Percentiles rank a stretch among this genome's conserved stretches.
phyloP scores from a whole-genome alignment of 2,797 vertebrate genomes.

The Siniperca obscura region DNA sequence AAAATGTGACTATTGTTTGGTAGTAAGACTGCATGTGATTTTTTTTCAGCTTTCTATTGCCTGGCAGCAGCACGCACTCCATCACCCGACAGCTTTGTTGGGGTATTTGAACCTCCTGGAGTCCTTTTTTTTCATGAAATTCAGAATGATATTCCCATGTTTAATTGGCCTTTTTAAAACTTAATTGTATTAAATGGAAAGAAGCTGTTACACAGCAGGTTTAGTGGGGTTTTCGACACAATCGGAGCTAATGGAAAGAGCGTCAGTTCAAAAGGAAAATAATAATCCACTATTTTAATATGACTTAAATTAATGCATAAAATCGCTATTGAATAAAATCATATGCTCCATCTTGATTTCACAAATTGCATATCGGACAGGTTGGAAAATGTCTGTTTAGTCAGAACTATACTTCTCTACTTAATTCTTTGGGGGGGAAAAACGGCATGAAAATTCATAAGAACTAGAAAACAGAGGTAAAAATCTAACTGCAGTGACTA shows the following conservation, averaged over 20 bases:
- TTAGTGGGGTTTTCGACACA: background rate
- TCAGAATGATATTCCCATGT: background rate
- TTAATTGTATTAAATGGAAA: constrained; percentile 42
- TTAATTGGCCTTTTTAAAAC: constrained; percentile 40
- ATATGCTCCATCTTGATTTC: background rate
- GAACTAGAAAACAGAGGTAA: background rate
- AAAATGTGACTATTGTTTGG: background rate
- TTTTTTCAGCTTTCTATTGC: constrained; percentile 9
- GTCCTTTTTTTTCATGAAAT: constrained; percentile 9
- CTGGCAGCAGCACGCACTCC: constrained; percentile 35
- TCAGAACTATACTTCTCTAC: too few relatives aligned
- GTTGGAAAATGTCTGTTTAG: too few relatives aligned
- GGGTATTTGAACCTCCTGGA: constrained; percentile 19
- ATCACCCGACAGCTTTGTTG: background rate
- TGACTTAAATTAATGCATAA: constrained; percentile 18
- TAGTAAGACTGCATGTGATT: background rate
- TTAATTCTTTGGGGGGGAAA: background rate
- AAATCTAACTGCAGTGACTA: background rate
- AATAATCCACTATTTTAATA: constrained; percentile 21
- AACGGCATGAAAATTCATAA: too few relatives aligned
- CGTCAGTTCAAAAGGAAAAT: background rate
- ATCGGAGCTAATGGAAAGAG: constrained; percentile 18
- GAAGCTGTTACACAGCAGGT: constrained; percentile 13
- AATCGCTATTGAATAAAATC: constrained; percentile 9
- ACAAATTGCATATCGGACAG: background rate